A percentile compares a stretch with the other conserved stretches of the same genome.
Evolutionary conservation across 2,797 vertebrate species (phyloP).

Genomic region (Heterohyrax brucei): DNA sequence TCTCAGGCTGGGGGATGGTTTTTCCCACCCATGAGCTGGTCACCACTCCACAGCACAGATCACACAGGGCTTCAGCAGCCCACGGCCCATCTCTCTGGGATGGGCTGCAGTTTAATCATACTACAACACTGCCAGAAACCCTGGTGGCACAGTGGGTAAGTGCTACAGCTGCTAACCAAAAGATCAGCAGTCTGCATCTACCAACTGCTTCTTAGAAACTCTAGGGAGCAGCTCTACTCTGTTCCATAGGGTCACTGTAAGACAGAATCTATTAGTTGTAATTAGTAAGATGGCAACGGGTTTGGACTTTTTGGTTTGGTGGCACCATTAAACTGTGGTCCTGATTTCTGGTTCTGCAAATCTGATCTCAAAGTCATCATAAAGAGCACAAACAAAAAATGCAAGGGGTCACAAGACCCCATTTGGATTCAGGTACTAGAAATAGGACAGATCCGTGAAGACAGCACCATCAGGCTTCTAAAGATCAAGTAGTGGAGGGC

Average conservation of each 20-base stretch:
- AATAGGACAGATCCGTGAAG: background rate
- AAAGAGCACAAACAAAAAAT: background rate
- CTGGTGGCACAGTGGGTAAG: too few species aligned
- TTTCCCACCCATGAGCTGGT: background rate
- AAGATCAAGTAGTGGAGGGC: background rate
- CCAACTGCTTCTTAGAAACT: too few species aligned
- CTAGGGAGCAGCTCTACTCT: too few species aligned
- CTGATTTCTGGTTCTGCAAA: constrained; percentile 40
- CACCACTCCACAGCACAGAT: background rate
- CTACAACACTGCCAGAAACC: background rate
- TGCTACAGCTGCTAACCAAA: too few species aligned
- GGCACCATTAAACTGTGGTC: background rate
- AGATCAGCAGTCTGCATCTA: too few species aligned
- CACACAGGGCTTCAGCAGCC: background rate
- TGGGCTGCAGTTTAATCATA: background rate
- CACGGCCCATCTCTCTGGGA: background rate
- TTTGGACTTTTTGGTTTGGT: too few species aligned
- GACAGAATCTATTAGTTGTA: too few species aligned
- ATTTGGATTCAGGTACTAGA: background rate
- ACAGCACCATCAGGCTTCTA: background rate
- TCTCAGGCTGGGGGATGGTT: background rate
- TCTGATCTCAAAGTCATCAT: background rate
- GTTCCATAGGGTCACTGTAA: too few species aligned
- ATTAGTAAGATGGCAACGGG: too few species aligned
- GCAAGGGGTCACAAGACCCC: background rate